These are phyloP conservation scores for Andrena marginata DNA, from an alignment of 2,888 invertebrate genomes.

Conservation along the genomic window DNA sequence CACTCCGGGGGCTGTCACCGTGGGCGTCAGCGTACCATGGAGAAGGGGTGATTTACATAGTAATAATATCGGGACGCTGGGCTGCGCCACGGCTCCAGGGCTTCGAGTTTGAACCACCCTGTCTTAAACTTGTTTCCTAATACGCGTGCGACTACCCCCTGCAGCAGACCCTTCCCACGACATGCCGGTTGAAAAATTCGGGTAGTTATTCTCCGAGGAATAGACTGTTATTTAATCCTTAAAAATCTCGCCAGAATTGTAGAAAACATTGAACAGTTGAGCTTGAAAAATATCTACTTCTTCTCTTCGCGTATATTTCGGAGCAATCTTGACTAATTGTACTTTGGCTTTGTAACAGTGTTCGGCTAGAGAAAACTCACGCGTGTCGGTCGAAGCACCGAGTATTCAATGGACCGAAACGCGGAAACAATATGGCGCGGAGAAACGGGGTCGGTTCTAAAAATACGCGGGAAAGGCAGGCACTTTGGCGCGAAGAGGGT, in stretches of 20 bases:
- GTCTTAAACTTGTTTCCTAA: conserved; percentile 63
- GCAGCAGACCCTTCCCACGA: conserved; percentile 12
- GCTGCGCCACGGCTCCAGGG: conserved; percentile 48
- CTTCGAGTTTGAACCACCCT: conserved; percentile 48
- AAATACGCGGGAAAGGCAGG: conserved; percentile 9
- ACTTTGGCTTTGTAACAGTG: too few relatives aligned
- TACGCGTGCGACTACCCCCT: conserved; percentile 39
- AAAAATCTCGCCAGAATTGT: neutral
- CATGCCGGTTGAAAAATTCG: conserved; percentile 7
- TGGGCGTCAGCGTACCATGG: conserved; percentile 80
- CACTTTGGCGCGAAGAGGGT: conserved; percentile 8
- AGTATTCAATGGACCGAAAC: neutral
- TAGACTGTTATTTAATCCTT: neutral
- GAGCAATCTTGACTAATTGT: too few relatives aligned
- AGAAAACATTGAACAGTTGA: too few relatives aligned
- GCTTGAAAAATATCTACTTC: too few relatives aligned
- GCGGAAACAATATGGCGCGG: neutral
- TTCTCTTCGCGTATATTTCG: too few relatives aligned
- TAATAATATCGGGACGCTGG: conserved; percentile 84
- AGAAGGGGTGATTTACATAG: conserved; percentile 85
- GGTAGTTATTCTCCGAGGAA: conserved; percentile 26
- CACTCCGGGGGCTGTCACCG: conserved; percentile 84
- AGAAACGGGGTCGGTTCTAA: conserved; percentile 27
- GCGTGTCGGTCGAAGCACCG: neutral
- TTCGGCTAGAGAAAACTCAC: neutral